Percentiles rank a stretch among this genome's conserved stretches.
phyloP scores from a whole-genome alignment of 2,888 invertebrate genomes.

The Xestobium rufovillosum region DNA sequence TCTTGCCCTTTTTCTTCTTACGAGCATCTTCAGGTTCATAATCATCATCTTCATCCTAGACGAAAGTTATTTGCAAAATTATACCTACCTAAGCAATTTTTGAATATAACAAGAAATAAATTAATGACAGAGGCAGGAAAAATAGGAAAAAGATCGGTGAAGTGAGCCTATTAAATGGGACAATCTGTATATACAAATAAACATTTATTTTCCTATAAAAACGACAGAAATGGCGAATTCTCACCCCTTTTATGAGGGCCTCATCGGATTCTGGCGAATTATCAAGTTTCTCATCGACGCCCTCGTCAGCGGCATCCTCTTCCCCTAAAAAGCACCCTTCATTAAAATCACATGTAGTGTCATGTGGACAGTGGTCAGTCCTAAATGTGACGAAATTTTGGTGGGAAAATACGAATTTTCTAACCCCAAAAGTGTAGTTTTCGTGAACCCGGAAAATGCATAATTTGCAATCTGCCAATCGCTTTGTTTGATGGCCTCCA shows the following conservation, averaged over 20 bases:
- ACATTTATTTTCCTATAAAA: constrained; percentile 10
- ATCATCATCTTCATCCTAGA: constrained; percentile 75
- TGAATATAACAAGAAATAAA: no score
- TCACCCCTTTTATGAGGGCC: constrained; percentile 51
- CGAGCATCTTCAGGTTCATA: constrained; percentile 77
- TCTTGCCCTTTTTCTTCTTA: constrained; percentile 90
- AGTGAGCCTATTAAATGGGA: no score
- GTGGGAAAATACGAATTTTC: constrained; percentile 40
- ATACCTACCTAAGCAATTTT: not conserved
- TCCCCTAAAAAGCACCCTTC: constrained; percentile 43
- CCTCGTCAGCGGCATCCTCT: constrained; percentile 65
- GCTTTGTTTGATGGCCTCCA: constrained; percentile 72
- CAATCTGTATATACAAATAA: no score
- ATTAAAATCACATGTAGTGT: constrained; percentile 25
- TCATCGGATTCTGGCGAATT: constrained; percentile 70
- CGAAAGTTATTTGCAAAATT: constrained; percentile 12
- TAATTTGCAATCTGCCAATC: constrained; percentile 56
- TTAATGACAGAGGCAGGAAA: no score
- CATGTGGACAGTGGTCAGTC: constrained; percentile 40
- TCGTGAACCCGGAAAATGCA: constrained; percentile 24
- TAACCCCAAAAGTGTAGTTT: constrained; percentile 32
- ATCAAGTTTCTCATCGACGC: constrained; percentile 57
- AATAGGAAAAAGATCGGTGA: no score
- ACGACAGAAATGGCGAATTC: constrained; percentile 20
- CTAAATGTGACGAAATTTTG: constrained; percentile 28